A percentile compares a stretch with the other conserved stretches of the same genome.
Conservation (phyloP, 2,888 invertebrate species). For the Catocala sponsa region DNA sequence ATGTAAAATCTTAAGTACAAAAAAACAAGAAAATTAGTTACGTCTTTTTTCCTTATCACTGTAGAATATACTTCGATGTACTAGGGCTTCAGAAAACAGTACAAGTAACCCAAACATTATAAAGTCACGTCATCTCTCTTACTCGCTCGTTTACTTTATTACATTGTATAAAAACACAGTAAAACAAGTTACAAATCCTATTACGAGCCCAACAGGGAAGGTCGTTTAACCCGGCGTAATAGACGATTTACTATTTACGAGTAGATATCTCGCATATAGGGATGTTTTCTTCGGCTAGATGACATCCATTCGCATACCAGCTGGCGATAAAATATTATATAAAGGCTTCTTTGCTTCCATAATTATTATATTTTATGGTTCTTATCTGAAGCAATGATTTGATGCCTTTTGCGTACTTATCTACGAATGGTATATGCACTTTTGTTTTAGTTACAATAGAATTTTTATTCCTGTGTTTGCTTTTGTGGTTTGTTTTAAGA, state of each 20-base stretch:
- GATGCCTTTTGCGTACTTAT: no score
- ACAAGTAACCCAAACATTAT: conserved; percentile 16
- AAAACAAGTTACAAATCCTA: conserved; percentile 55
- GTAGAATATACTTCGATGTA: no score
- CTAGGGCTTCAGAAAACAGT: conserved; percentile 20
- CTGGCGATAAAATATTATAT: conserved; percentile 37
- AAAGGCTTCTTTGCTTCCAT: conserved; percentile 13
- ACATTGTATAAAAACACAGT: conserved; percentile 55
- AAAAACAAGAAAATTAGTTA: no score
- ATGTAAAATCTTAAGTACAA: no score
- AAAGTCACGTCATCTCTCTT: conserved; percentile 29
- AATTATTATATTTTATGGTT: not conserved
- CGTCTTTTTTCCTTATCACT: no score
- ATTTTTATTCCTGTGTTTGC: no score
- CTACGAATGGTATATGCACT: no score
- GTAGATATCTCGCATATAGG: conserved; percentile 17
- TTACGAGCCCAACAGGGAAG: conserved; percentile 41
- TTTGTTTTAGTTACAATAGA: no score
- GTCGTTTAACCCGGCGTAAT: conserved; percentile 43
- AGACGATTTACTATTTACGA: conserved; percentile 35
- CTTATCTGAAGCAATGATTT: not conserved
- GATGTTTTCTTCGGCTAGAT: conserved; percentile 33
- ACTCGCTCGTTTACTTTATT: conserved; percentile 47
- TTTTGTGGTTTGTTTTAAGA: no score
- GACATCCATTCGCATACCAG: conserved; percentile 26